Evolutionary conservation across 2,797 vertebrate genomes (phyloP).

Genomic region (Coregonus ussuriensis): DNA sequence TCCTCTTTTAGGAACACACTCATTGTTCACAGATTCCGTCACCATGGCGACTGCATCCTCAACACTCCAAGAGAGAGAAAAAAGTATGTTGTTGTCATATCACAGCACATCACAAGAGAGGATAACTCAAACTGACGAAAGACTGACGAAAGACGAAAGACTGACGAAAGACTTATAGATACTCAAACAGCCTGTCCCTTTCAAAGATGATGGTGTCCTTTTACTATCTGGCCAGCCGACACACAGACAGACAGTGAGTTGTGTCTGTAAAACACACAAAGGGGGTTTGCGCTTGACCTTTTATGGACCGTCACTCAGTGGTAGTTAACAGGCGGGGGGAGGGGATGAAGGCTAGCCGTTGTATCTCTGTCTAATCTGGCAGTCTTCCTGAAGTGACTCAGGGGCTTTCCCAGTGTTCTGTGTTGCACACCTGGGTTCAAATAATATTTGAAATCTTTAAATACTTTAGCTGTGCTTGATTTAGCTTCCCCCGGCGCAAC

Average conservation of each 20-base stretch:
- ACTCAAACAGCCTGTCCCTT: constrained; percentile 3
- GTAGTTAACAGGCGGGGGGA: constrained; percentile 34
- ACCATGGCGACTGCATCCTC: constrained; percentile 50
- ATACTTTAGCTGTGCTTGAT: not conserved
- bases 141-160: not conserved
- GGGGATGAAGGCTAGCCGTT: constrained; percentile 25
- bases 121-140: constrained; percentile 21
- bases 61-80: constrained; percentile 8
- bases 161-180: not conserved
- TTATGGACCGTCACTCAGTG: constrained; percentile 29
- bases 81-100: constrained; percentile 26
- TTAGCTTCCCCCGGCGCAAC: not conserved
- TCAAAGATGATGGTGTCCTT: not conserved
- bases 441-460: not conserved
- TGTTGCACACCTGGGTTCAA: not conserved
- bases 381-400: constrained; percentile 66
- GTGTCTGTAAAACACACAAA: constrained; percentile 16
- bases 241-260: not conserved
- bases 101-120: constrained; percentile 12
- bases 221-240: not conserved
- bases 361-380: constrained; percentile 63
- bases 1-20: constrained; percentile 55
- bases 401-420: constrained; percentile 47
- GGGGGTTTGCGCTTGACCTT: constrained; percentile 32
- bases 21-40: constrained; percentile 52